Evolutionary conservation across 2,888 invertebrate genomes (phyloP), one percentile per base, ranked within the genome.

Genomic region (Epirrita christyi): DNA sequence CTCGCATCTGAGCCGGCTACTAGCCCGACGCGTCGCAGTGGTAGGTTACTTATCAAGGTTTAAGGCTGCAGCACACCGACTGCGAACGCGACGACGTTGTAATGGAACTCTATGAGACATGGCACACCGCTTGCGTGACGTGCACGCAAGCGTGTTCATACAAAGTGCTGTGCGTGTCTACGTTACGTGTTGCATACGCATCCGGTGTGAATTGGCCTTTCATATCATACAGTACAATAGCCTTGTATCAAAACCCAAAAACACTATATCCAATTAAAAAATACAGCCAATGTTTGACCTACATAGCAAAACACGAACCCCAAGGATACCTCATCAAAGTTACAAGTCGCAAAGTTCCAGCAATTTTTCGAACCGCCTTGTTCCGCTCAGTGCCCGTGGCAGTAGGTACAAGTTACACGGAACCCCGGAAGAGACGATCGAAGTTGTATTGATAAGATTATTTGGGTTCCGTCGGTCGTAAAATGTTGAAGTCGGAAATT

Each of bases 341-440:
- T 43, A 10, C 15, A 36, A 37, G 10, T 36, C 6, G 1, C 42
- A 38, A 27, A 32, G 34, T 53, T 32, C 47, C 42, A 6, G 46
- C 2, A 2, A 46, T 53, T 53, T 46, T 32, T 27, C 27, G 6
- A 51, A 36, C 8, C 1, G 28, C 21, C 47, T 21, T 14, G 27
- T 29, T 42, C 36, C 28, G 2, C 27, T 6, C 27, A 7, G 36
- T 13, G 47, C 47, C 47, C 14, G 42, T 36, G 40, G 41, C 54
- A 11, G 9, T n/a, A n/a, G n/a, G n/a, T n/a, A 38, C 38, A 43
- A 43, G 51, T 40, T 45, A 13, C 27, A 46, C 54, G 27, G 46
- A 53, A 42, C 41, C 29, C 54, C 59, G 59, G 75, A 75, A 75
- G 70, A 67, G 67, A 56, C 64, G 63, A 66, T 72, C 52, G 63